Evolutionary conservation across 2,888 invertebrate genomes (phyloP).

Genomic region (Lissonota sp.): DNA sequence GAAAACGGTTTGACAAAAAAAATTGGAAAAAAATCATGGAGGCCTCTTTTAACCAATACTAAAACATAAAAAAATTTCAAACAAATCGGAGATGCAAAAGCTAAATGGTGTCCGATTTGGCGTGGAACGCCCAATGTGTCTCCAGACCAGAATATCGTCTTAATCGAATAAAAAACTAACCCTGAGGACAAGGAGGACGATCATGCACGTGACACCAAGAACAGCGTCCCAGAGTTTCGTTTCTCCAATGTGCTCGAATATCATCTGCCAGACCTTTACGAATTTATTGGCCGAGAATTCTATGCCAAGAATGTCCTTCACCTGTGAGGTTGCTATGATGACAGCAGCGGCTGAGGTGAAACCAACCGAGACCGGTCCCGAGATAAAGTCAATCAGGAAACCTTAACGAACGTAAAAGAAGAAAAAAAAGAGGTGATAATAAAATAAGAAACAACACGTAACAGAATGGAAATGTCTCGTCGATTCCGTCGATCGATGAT

Average conservation of each 20-base stretch:
- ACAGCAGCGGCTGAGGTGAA: conserved; percentile 94
- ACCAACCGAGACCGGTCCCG: conserved; percentile 92
- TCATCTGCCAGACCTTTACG: conserved; percentile 88
- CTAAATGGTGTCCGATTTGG: no score
- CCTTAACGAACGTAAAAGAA: conserved; percentile 84
- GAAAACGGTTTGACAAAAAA: no score
- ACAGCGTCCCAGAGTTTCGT: conserved; percentile 89
- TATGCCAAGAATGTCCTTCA: conserved; percentile 90
- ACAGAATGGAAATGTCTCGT: neutral
- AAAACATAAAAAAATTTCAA: no score
- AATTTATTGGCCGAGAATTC: conserved; percentile 89
- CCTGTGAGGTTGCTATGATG: conserved; percentile 92
- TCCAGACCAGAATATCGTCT: no score
- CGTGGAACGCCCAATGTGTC: no score
- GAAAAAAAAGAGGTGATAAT: neutral
- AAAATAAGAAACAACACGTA: no score
- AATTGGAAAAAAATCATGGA: no score
- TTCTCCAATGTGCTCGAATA: conserved; percentile 89
- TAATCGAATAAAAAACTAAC: conserved; percentile 86
- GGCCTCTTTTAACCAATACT: no score
- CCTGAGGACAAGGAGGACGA: conserved; percentile 88
- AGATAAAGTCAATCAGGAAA: conserved; percentile 93
- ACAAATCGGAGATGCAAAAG: no score
- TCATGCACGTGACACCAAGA: conserved; percentile 89
- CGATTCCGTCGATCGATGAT: neutral